Evolutionary conservation across 2,797 vertebrate species (phyloP).

Genomic region (Prunella strophiata): DNA sequence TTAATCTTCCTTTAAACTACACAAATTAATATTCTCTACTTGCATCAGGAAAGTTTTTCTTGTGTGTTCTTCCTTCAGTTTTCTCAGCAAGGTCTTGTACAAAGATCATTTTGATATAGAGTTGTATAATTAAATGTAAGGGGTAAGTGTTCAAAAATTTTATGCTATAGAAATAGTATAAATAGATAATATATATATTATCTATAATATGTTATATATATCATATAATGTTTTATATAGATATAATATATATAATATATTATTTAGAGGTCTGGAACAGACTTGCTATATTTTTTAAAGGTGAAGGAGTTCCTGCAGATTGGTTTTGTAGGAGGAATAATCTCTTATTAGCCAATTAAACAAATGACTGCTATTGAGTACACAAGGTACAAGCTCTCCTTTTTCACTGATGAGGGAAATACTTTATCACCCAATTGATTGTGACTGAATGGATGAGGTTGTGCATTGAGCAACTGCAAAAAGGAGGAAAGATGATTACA

Average conservation of each 20-base stretch:
- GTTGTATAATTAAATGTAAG: background rate
- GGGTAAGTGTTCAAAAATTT: background rate
- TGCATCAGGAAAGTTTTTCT: background rate
- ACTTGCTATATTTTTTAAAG: background rate
- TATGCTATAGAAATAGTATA: background rate
- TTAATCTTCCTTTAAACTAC: background rate
- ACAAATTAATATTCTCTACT: background rate
- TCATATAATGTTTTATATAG: no score
- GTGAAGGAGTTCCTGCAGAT: background rate
- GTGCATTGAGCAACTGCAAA: conserved; percentile 15
- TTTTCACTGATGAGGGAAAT: conserved; percentile 44
- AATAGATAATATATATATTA: background rate
- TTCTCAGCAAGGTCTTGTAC: background rate
- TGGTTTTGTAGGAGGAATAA: background rate
- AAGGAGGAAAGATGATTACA: conserved; percentile 35
- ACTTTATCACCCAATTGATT: conserved; percentile 20
- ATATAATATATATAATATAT: background rate
- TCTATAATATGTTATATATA: no score
- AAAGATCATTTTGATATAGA: background rate
- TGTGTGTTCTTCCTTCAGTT: background rate
- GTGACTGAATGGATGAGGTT: conserved; percentile 11
- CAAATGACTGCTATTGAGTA: background rate
- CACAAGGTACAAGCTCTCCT: background rate
- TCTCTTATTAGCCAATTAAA: background rate
- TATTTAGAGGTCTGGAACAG: background rate